A percentile compares a stretch with the other conserved stretches of the same genome.
Conservation (phyloP, 2,797 vertebrate genomes). For the Pseudochirops cupreus region DNA sequence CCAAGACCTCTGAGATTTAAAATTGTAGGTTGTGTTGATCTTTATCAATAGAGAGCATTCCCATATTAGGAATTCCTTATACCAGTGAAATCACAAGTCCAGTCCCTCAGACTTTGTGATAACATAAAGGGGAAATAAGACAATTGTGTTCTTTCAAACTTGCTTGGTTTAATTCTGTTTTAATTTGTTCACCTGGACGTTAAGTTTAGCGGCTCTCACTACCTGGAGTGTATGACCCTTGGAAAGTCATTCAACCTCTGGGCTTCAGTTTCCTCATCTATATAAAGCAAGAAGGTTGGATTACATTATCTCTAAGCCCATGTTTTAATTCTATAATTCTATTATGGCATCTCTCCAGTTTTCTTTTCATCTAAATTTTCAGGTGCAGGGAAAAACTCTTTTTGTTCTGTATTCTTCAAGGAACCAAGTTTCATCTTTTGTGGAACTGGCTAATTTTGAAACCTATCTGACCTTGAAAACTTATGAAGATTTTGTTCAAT, state of each 20-base stretch:
- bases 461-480: conserved; percentile 18
- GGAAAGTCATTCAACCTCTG: neutral
- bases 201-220: neutral
- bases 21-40: neutral
- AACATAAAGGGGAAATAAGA: neutral
- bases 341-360: neutral
- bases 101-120: neutral
- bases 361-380: conserved; percentile 46
- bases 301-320: neutral
- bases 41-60: neutral
- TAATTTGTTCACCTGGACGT: neutral
- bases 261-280: neutral
- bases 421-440: neutral
- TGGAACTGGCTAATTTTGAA: neutral
- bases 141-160: neutral
- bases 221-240: neutral
- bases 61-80: neutral
- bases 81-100: neutral
- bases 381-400: conserved; percentile 8
- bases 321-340: neutral
- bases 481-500: conserved; percentile 28
- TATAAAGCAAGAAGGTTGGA: neutral
- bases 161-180: neutral
- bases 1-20: neutral
- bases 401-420: conserved; percentile 20